phyloP scores from a whole-genome alignment of 2,113 vertebrate species.

The Xenopus laevis region DNA sequence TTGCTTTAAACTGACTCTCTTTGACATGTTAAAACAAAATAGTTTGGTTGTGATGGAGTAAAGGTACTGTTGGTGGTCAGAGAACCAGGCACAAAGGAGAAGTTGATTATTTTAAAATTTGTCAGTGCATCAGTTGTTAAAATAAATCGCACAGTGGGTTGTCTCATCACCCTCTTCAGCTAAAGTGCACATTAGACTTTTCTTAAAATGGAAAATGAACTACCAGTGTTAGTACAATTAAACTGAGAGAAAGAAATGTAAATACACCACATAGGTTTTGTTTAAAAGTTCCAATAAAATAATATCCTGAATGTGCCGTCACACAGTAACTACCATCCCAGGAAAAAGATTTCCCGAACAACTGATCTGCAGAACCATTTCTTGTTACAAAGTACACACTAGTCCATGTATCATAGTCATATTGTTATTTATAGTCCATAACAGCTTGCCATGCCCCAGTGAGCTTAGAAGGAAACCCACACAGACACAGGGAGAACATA shows the following conservation, averaged over 20 bases:
- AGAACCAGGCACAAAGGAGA: not conserved
- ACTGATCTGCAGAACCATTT: too few relatives aligned
- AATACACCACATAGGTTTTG: conserved; percentile 14
- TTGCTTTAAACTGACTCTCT: conserved; percentile 25
- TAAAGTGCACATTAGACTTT: conserved; percentile 11
- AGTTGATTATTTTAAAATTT: conserved; percentile 32
- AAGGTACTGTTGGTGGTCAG: not conserved
- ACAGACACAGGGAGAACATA: too few relatives aligned
- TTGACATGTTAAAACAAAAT: conserved; percentile 38
- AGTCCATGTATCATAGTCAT: too few relatives aligned
- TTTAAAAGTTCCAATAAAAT: conserved; percentile 10
- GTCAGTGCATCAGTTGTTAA: conserved; percentile 37
- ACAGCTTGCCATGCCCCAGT: too few relatives aligned
- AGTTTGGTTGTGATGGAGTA: not conserved
- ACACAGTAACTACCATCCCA: too few relatives aligned
- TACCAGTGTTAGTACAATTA: conserved; percentile 36
- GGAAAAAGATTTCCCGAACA: too few relatives aligned
- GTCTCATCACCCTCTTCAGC: conserved; percentile 8
- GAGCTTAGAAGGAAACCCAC: too few relatives aligned
- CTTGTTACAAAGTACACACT: too few relatives aligned
- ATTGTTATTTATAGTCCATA: too few relatives aligned
- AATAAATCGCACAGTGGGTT: conserved; percentile 42
- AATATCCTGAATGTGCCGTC: too few relatives aligned
- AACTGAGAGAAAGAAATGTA: conserved; percentile 10
- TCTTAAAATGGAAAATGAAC: conserved; percentile 27